Percentiles rank a stretch among this genome's conserved stretches.
phyloP scores from a whole-genome alignment of 2,888 invertebrate species.

The Therioaphis trifolii region DNA sequence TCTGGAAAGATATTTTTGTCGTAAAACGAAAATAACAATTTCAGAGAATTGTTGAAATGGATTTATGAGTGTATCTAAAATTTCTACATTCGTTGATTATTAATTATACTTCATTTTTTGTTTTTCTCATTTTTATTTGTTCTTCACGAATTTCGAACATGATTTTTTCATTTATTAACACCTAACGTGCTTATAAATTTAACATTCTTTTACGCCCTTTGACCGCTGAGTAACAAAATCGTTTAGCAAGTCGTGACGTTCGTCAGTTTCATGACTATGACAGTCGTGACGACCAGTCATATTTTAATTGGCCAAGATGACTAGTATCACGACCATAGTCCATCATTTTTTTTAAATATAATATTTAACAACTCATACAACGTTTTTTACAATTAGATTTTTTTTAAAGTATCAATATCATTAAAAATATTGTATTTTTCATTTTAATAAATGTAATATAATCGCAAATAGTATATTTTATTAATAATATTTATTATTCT shows the following conservation, averaged over 20 bases:
- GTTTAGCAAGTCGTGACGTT: conserved; percentile 51
- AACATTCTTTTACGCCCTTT: conserved; percentile 15
- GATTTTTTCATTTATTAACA: conserved; percentile 4
- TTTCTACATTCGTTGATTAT: conserved; percentile 1
- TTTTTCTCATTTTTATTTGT: neutral
- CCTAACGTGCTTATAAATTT: neutral
- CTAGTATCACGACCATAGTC: conserved; percentile 24
- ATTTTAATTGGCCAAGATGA: conserved; percentile 43
- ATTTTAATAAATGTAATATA: too few species aligned
- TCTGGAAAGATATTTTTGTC: neutral
- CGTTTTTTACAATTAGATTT: too few species aligned
- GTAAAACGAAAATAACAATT: neutral
- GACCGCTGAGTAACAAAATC: conserved; percentile 21
- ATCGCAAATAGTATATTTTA: too few species aligned
- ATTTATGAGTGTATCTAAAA: neutral
- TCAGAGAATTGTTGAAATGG: neutral
- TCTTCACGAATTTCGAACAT: neutral
- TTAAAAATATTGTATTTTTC: too few species aligned
- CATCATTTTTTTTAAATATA: conserved; percentile 21
- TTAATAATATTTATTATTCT: too few species aligned
- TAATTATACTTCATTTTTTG: neutral
- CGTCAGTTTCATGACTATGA: conserved; percentile 45
- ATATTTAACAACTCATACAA: neutral
- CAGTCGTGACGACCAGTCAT: conserved; percentile 45
- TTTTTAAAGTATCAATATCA: too few species aligned